Percentiles rank a stretch among this genome's conserved stretches.
Conservation (phyloP, 1,140 invertebrate genomes). For the Macrostomum lignano region DNA sequence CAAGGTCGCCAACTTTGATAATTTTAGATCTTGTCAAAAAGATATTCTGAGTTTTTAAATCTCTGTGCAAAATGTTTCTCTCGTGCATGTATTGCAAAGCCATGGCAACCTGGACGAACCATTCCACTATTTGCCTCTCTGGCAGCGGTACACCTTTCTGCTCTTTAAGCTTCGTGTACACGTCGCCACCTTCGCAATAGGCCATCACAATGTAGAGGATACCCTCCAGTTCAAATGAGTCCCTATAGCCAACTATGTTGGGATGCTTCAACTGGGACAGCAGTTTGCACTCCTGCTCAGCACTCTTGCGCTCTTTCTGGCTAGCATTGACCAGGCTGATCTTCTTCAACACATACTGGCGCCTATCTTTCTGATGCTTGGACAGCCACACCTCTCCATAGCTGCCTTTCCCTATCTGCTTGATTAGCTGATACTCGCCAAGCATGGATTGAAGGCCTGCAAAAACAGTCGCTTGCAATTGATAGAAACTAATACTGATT, state of each 20-base stretch:
- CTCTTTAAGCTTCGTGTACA: conserved; percentile 29
- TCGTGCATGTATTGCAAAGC: conserved; percentile 33
- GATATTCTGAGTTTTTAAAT: conserved; percentile 33
- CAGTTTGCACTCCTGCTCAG: too few relatives aligned
- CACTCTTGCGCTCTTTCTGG: too few relatives aligned
- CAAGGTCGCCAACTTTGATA: conserved; percentile 31
- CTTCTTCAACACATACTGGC: too few relatives aligned
- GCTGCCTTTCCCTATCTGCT: conserved; percentile 29
- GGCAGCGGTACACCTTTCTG: conserved; percentile 21
- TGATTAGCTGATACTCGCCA: too few relatives aligned
- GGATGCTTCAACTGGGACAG: too few relatives aligned
- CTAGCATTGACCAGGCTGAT: too few relatives aligned
- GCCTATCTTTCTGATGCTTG: conserved; percentile 21
- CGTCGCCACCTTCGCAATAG: conserved; percentile 32
- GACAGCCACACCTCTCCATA: conserved; percentile 32
- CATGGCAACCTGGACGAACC: conserved; percentile 33
- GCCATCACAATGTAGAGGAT: conserved; percentile 32
- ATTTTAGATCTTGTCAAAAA: conserved; percentile 30
- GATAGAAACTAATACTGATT: too few relatives aligned
- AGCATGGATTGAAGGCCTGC: too few relatives aligned
- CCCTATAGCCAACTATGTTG: too few relatives aligned
- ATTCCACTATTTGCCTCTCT: conserved; percentile 30
- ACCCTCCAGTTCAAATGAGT: conserved; percentile 29
- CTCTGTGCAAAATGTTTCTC: conserved; percentile 30
- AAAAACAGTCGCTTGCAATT: too few relatives aligned